Evolutionary conservation across 2,797 vertebrate species (phyloP), one percentile per base, ranked within the genome.

Genomic region (Coreius guichenoti): DNA sequence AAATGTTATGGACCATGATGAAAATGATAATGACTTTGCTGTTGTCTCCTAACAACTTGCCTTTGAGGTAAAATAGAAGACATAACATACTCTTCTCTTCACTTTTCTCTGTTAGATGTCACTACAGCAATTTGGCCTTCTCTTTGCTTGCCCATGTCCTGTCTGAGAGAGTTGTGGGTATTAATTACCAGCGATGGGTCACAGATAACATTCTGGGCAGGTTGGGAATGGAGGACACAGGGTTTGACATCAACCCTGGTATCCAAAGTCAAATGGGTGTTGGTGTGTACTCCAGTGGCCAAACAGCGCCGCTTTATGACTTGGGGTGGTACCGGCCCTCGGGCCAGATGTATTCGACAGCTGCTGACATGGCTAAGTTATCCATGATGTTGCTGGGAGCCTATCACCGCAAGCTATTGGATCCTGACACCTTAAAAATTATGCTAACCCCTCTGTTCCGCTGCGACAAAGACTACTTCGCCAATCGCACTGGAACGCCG

Each of bases 271-370:
- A 97, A 89, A 92, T 98, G 95, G 97, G 97, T 0, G 95, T 96
- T 0, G 98, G 98, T 1, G 96, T 98, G 83, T 99, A 99, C 0
- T 63, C 95, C 87, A 97, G 95, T 1, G 96, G 93, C 0, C 95
- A 96, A 87, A 93, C 94, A 0, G 97, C 97, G 0, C 97, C 97
- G 0, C 96, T 99, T 29, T 99, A 99, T 1, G 97, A 99, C 89
- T 94, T 99, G 12, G 98, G 98, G 82, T 99, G 98, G 97, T 99
- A 99, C 87, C 94, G 97, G 0, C 98, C 97, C 1, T 98, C 98
- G 0, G 98, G 98, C 13, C 98, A 99, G 93, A 99, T 99, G 98
- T 98, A 96, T 89, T 99, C 98, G 82, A 98, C 98, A 0, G 92
- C 97, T 0, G 96, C 97, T 0, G 98, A 99, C 92, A 89, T 99